phyloP scores from a whole-genome alignment of 2,113 vertebrate species.

The Columba janthina region DNA sequence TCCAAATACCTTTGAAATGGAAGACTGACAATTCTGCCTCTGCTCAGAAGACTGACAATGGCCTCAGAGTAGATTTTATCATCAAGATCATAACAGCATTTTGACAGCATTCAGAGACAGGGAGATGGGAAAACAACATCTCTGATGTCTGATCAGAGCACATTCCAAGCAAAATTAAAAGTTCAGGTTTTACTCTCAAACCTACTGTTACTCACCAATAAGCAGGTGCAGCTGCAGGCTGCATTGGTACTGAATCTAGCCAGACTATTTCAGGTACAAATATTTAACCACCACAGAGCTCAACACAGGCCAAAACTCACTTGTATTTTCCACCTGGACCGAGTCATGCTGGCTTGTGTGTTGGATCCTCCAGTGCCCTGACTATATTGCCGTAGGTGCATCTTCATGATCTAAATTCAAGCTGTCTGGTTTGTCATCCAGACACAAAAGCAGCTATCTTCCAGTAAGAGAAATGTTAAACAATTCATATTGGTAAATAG shows the following conservation, averaged over 20 bases:
- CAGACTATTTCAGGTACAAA: not conserved
- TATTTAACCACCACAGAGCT: not conserved
- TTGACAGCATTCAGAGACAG: not conserved
- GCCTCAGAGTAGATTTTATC: not conserved
- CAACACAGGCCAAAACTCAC: fast-evolving
- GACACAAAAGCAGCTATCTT: not conserved
- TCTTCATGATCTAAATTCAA: not conserved
- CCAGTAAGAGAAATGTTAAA: not conserved
- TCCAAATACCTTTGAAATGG: conserved; percentile 28
- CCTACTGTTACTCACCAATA: not conserved
- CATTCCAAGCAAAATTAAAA: not conserved
- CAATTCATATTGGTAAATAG: not conserved
- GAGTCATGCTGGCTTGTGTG: not conserved
- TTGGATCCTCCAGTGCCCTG: not conserved
- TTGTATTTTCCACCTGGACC: not conserved
- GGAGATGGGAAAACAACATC: not conserved
- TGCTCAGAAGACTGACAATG: not conserved
- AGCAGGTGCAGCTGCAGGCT: not conserved
- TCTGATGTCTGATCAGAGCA: not conserved
- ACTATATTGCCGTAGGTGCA: fast-evolving
- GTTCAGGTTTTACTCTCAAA: not conserved
- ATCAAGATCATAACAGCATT: not conserved
- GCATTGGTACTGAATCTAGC: not conserved
- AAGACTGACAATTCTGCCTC: not conserved
- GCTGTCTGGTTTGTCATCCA: not conserved